A percentile compares a stretch with the other conserved stretches of the same genome.
Evolutionary conservation across 2,113 vertebrate species (phyloP).

Genomic region (Saguinus midas): DNA sequence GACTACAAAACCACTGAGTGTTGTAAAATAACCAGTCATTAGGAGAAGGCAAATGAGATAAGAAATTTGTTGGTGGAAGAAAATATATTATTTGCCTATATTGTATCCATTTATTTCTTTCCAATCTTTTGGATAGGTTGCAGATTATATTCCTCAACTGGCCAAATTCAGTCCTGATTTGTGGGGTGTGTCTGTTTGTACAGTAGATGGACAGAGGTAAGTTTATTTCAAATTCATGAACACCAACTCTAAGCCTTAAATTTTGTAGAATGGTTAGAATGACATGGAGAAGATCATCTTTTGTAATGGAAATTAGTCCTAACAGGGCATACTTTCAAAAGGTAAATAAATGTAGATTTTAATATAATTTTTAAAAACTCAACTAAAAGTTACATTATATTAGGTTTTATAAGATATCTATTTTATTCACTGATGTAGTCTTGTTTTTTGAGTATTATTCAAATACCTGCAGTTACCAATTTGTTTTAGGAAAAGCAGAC

Average conservation of each 20-base stretch:
- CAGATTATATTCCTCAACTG: conserved; percentile 98
- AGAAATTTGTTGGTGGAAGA: not conserved
- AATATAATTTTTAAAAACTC: not conserved
- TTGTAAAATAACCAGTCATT: not conserved
- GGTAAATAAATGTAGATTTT: conserved; percentile 3
- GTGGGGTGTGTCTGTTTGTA: conserved; percentile 97
- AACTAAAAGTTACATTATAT: not conserved
- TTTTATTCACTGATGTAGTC: not conserved
- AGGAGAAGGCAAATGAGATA: not conserved
- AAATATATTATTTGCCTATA: not conserved
- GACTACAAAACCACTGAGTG: not conserved
- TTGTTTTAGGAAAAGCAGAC: conserved; percentile 8
- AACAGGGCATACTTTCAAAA: not conserved
- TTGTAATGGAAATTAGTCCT: not conserved
- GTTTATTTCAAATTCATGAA: conserved; percentile 47
- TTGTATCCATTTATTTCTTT: conserved; percentile 45
- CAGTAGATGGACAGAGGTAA: conserved; percentile 98
- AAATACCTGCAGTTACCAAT: not conserved
- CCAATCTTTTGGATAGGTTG: conserved; percentile 87
- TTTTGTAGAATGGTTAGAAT: not conserved
- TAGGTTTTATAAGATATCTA: not conserved
- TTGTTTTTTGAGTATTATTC: not conserved
- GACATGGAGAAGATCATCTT: not conserved
- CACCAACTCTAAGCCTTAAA: conserved; percentile 11
- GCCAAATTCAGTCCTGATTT: conserved; percentile 98